These are phyloP conservation scores for Thunnus thynnus DNA, from an alignment of 2,113 vertebrate species.

Conservation along the genomic window DNA sequence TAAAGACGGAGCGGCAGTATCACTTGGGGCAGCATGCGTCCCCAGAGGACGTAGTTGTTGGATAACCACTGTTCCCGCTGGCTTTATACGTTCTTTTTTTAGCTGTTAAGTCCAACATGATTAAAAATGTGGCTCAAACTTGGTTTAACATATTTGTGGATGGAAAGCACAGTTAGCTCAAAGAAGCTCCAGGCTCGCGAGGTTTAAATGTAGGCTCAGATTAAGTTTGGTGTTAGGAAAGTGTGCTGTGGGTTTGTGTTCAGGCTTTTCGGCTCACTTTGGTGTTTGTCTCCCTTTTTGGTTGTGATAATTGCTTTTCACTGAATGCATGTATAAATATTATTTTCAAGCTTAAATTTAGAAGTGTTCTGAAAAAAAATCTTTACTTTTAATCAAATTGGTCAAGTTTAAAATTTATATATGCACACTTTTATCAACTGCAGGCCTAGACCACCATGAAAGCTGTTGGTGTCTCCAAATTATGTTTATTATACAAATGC, in stretches of 20 bases:
- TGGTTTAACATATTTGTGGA: constrained; percentile 5
- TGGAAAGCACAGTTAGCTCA: neutral
- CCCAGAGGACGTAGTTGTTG: constrained; percentile 72
- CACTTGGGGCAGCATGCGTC: constrained; percentile 63
- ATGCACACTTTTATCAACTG: neutral
- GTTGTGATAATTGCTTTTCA: constrained; percentile 21
- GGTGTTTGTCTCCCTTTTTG: neutral
- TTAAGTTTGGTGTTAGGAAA: constrained; percentile 38
- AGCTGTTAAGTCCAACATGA: constrained; percentile 21
- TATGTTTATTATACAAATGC: neutral
- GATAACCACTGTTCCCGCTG: constrained; percentile 59
- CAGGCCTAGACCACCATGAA: neutral
- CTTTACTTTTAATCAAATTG: neutral
- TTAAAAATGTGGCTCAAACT: constrained; percentile 19
- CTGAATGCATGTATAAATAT: neutral
- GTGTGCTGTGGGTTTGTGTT: constrained; percentile 13
- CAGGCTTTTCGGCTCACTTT: constrained; percentile 20
- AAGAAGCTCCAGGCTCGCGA: neutral
- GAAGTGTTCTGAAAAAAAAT: neutral
- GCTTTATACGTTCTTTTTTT: constrained; percentile 46
- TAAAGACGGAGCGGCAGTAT: constrained; percentile 53
- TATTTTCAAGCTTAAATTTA: neutral
- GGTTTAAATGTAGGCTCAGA: constrained; percentile 17
- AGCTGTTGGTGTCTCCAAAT: neutral
- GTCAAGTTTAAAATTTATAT: neutral